Evolutionary conservation across 1,140 invertebrate genomes (phyloP), one percentile per base, ranked within the genome.

Genomic region (Piezodorus guildinii): DNA sequence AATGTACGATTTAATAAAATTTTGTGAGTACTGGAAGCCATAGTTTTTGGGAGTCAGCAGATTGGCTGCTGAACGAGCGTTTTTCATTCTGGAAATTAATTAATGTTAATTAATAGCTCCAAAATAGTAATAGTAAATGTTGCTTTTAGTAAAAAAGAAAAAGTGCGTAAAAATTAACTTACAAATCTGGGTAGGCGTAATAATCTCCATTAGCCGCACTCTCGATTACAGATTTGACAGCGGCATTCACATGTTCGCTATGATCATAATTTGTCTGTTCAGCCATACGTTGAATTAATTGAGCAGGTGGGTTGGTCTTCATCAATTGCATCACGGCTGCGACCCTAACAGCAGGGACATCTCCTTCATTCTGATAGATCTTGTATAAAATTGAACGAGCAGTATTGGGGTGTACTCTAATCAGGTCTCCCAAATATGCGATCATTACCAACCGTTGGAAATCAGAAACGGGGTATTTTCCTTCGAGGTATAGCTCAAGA

Each of bases 271-370:
- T 79, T 2, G 84, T 86, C 71, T 79, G 80, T 66, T 80, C 69
- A 44, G 85, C 85, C 79, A 88, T 84, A 43, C 78, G 74, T 72
- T 83, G 81, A 67, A 87, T 78, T 77, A 85, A 82, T 9, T 70
- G 72, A 10, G 73, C 68, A 0, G 82, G 76, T 10, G 85, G 84
- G 44, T 79, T 73, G 34, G 79, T 76, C 51, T 73, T 75, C 72
- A 85, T 79, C 34, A 81, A 59, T n/a, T 78, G 72, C 23, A 76
- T 77, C 6, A 85, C 79, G 30, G 85, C 84, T 49, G 80, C 78
- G 30, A 79, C 78, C 66, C 85, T 78, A 1, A 86, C 73, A 75
- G 85, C 79, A 62, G 81, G 77, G 14, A 74, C 67, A 65, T 87
- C 85, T 54, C 74, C 77, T 12, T 74, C 74, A 71, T 86, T 86